phyloP scores from a whole-genome alignment of 2,113 vertebrate species.

The Pteropus alecto region DNA sequence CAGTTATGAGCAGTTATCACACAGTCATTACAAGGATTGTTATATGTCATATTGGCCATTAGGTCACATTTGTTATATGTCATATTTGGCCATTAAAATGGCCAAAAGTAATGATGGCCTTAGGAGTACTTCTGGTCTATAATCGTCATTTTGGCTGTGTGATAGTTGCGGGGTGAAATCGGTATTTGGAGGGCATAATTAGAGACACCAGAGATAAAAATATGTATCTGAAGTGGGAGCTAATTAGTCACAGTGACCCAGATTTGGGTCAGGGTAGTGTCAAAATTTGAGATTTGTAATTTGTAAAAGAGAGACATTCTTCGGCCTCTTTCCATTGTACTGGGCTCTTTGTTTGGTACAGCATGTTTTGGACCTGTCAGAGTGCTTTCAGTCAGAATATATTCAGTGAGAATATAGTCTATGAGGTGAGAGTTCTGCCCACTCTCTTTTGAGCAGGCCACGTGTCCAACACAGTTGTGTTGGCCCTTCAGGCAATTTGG shows the following conservation, averaged over 20 bases:
- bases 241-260: neutral
- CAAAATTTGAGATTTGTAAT: neutral
- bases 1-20: neutral
- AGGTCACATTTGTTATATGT: neutral
- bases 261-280: neutral
- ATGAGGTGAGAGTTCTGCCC: neutral
- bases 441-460: neutral
- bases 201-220: neutral
- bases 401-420: neutral
- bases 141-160: neutral
- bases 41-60: neutral
- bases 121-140: neutral
- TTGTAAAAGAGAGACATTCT: neutral
- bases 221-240: neutral
- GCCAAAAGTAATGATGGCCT: neutral
- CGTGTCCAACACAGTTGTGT: neutral
- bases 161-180: neutral
- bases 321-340: neutral
- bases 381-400: neutral
- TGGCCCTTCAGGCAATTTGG: constrained; percentile 23
- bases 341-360: neutral
- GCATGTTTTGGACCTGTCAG: neutral
- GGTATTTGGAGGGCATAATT: neutral
- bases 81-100: neutral
- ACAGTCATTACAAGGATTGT: neutral